A percentile compares a stretch with the other conserved stretches of the same genome.
Evolutionary conservation across 2,797 vertebrate genomes (phyloP).

Genomic region (Euphonia xanthogaster): DNA sequence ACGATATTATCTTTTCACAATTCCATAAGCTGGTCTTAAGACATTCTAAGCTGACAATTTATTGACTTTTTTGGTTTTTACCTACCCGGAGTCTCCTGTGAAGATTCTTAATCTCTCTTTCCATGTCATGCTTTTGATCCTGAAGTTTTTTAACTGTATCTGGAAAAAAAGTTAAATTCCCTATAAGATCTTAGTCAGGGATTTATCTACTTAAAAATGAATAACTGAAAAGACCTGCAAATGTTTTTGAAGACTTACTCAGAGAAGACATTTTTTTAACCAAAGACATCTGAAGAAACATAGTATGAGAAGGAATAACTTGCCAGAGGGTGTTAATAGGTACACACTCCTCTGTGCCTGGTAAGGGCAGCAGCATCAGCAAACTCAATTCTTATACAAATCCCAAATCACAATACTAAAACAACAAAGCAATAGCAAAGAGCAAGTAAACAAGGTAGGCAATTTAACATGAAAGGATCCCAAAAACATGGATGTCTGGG

Average conservation of each 20-base stretch:
- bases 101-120: constrained; percentile 95
- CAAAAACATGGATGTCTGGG: not conserved
- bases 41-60: not conserved
- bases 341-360: not conserved
- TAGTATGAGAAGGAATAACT: not conserved
- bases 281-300: not conserved
- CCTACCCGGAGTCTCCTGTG: constrained; percentile 89
- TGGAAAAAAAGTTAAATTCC: constrained; percentile 46
- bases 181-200: not conserved
- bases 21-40: not conserved
- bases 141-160: constrained; percentile 95
- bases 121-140: constrained; percentile 96
- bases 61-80: not conserved
- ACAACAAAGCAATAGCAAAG: not conserved
- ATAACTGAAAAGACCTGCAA: not conserved
- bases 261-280: not conserved
- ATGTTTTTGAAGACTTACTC: not conserved
- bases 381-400: not conserved
- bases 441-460: not conserved
- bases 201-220: not conserved
- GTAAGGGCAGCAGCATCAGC: not conserved
- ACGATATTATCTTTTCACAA: not conserved
- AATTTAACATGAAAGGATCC: not conserved
- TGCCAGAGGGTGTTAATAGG: not conserved
- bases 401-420: not conserved